Evolutionary conservation across 2,113 vertebrate genomes (phyloP), one percentile per base, ranked within the genome.

Genomic region (Entomyzon cyanotis): DNA sequence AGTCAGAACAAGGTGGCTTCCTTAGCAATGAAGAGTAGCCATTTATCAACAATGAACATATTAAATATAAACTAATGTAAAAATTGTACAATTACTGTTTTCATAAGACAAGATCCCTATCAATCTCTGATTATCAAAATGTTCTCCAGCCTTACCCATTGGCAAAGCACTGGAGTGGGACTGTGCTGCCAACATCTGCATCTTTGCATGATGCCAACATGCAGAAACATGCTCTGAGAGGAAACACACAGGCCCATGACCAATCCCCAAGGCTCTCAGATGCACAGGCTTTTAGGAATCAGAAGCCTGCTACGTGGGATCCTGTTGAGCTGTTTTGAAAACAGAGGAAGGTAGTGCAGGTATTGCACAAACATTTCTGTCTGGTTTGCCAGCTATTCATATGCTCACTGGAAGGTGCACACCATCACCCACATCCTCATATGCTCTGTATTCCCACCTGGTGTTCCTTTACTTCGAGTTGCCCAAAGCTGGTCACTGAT

Each of bases 371-470:
- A 11, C 1, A 28, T 30, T 75, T 88, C 37, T 76, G 3, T 49
- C 83, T 33, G 31, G 11, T 68, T 71, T 75, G 37, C 21, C n/a
- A 65, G 37, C 2, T 39, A 6, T 33, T 71, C 1, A 1, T 67
- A 24, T 0, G 0, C 18, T 79, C 35, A 14, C 23, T 27, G 27
- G 49, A 88, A 78, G 17, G 8, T n/a, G 50, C 0, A 0, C 19
- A 59, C 9, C 24, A 19, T 50, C 63, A 42, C 6, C 33, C 14
- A 33, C 2, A 0, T 30, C 25, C 27, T 73, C 8, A 25, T 27
- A 56, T n/a, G 9, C 31, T 74, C 52, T 49, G 3, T 70, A 18
- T 65, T 77, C 12, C 41, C 14, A 35, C 10, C 12, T 50, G 25
- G 2, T 25, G 17, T 62, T 78, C 25, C 33, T 33, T 13, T 25